Conservation (phyloP, 2,888 invertebrate genomes). For the Zygaena filipendulae region DNA sequence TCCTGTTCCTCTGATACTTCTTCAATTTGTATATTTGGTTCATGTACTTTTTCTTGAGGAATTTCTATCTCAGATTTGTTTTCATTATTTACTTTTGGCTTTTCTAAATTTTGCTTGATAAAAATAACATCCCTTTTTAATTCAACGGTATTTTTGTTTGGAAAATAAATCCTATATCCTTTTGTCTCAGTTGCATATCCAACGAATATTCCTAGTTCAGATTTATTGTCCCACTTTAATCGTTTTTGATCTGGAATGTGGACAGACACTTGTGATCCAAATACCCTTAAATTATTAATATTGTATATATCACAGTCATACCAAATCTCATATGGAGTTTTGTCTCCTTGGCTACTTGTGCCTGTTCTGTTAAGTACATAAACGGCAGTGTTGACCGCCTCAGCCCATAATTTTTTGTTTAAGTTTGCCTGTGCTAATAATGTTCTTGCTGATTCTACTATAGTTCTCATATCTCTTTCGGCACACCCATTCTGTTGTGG, state of each 20-base stretch:
- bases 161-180: slow-evolving; percentile 11
- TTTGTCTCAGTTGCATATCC: slow-evolving; percentile 8
- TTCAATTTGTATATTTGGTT: neutral
- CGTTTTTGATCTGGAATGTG: slow-evolving; percentile 7
- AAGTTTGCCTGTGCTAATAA: slow-evolving; percentile 12
- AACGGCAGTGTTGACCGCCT: slow-evolving; percentile 16
- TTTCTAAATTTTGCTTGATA: slow-evolving; percentile 8
- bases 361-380: slow-evolving; percentile 15
- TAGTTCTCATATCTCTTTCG: slow-evolving; percentile 16
- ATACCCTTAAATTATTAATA: slow-evolving; percentile 5
- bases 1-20: neutral
- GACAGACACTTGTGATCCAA: slow-evolving; percentile 6
- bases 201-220: neutral
- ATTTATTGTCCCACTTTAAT: slow-evolving; percentile 2
- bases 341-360: slow-evolving; percentile 4
- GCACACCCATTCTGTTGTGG: slow-evolving; percentile 18
- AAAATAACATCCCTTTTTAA: slow-evolving; percentile 7
- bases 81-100: no score
- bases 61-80: neutral
- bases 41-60: neutral
- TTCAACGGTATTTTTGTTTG: slow-evolving; percentile 3
- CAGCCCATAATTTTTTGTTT: slow-evolving; percentile 16
- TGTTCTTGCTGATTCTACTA: slow-evolving; percentile 25
- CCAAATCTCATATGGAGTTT: slow-evolving; percentile 14
- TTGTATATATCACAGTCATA: slow-evolving; percentile 1